Percentiles rank a stretch among this genome's conserved stretches.
phyloP scores from a whole-genome alignment of 2,113 vertebrate genomes.

The Myiopsitta monachus region DNA sequence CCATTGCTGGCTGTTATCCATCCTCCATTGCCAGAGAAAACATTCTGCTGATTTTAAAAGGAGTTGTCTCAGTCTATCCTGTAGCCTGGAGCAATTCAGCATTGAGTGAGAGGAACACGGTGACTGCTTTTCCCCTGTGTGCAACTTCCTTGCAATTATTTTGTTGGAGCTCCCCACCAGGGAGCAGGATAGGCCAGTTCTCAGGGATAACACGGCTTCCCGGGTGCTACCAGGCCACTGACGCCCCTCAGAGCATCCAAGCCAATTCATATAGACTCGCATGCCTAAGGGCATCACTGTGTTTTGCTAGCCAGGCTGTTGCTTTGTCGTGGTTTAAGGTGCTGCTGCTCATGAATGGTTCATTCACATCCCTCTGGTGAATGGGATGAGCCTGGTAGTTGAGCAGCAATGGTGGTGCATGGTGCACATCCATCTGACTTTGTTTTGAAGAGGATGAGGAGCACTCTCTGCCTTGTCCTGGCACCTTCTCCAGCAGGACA shows the following conservation, averaged over 20 bases:
- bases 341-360: background rate
- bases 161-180: background rate
- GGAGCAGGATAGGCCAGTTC: background rate
- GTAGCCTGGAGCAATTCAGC: background rate
- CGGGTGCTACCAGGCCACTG: background rate
- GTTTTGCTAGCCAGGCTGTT: background rate
- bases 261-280: accelerated
- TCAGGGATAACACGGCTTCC: background rate
- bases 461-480: background rate
- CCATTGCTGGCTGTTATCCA: background rate
- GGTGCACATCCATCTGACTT: background rate
- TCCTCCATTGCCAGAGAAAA: background rate
- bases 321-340: background rate
- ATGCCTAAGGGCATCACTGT: too few relatives aligned
- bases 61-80: background rate
- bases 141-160: background rate
- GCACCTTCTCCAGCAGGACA: background rate
- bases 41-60: background rate
- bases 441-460: background rate
- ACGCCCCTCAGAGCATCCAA: background rate
- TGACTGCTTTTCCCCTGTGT: background rate
- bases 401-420: background rate
- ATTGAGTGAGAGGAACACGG: background rate
- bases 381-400: background rate
- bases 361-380: background rate